Base-by-base conservation (phyloP, 2,888 invertebrate genomes). In the Hymenopus coronatus region DNA sequence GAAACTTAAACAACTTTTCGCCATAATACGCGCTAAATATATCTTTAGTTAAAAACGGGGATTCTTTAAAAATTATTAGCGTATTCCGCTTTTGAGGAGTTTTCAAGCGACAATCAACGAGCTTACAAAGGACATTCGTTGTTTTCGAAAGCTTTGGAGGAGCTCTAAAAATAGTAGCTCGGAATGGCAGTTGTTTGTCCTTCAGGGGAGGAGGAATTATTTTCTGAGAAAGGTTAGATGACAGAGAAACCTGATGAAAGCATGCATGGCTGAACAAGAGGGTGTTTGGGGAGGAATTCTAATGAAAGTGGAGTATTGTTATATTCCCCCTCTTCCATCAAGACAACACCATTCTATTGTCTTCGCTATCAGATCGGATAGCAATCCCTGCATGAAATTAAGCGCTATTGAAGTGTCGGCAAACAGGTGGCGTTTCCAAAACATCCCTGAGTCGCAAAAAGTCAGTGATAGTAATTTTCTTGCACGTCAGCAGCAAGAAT, bases 141-240 rank as follows among this genome's bases (percentile, higher is more conserved):
- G 46, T 28, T 27, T 40, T 33, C 30, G 84, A 84, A 46, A 54
- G 25, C 9, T n/a, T 85, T 25, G 15, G 40, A 30, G 33, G 20
- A 70, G 54, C 54, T 0, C 54, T 70, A 20, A 70, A 70, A 70
- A 70, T 84, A 30, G 84, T 28, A 25, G 28, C 28, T 33, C 15
- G 46, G 46, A 46, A 54, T 25, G 20, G 85, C 27, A n/a, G 28
- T 28, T 86, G 46, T 81, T 86, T 86, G 81, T 86, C 20, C 25
- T 54, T 14, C 28, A 30, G 20, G 28, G 28, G 81, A 28, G 7
- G 54, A 8, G 70, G 30, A 30, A 14, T 81, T 86, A 86, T 84
- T 86, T 86, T 86, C 86, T 54, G 81, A 86, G 81, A 54, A 86
- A 86, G 86, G 86, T 86, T 86, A 86, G 86, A 81, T 86, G 81